Evolutionary conservation across 2,888 invertebrate species (phyloP), one percentile per base, ranked within the genome.

Genomic region (Auanema sp.): DNA sequence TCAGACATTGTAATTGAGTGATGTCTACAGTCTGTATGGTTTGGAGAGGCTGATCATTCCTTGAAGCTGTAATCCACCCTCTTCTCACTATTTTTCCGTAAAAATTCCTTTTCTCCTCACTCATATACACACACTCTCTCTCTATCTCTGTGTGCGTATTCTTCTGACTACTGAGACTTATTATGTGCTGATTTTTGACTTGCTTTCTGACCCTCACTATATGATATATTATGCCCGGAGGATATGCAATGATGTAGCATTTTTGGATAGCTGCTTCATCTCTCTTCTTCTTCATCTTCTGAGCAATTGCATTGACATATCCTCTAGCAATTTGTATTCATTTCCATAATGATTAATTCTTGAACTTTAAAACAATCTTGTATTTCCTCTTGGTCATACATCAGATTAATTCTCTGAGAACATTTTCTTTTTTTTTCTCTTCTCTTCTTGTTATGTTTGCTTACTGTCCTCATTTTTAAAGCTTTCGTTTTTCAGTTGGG

Each of bases 361-460:
- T 33, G 33, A 33, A 33, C 33, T 33, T 33, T 33, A 33, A 33
- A 33, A 47, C 47, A 47, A 47, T 18, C 47, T 47, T 47, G 16
- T 47, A 6, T 47, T 47, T 16, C 47, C 4, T 16, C 47, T 47
- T 18, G 16, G 16, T 6, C 47, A 47, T 8, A 16, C 47, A 21
- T 47, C 16, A 21, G 21, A 16, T 18, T 21, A 47, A 47, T 18
- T 47, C 47, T 33, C 8, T 47, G 47, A 18, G 21, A 16, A 18
- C 47, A 47, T 21, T 47, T 6, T 8, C 8, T 47, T 47, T 47
- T 47, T 47, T 47, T 47, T 8, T 47, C 47, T 47, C 8, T 8
- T 47, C 21, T 47, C 47, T 47, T 47, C 21, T 47, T 21, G 47
- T 47, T 18, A 47, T 33, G 33, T 18, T 47, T 47, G 47, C 16